Evolutionary conservation across 2,113 vertebrate genomes (phyloP).

Genomic region (Prinia subflava): DNA sequence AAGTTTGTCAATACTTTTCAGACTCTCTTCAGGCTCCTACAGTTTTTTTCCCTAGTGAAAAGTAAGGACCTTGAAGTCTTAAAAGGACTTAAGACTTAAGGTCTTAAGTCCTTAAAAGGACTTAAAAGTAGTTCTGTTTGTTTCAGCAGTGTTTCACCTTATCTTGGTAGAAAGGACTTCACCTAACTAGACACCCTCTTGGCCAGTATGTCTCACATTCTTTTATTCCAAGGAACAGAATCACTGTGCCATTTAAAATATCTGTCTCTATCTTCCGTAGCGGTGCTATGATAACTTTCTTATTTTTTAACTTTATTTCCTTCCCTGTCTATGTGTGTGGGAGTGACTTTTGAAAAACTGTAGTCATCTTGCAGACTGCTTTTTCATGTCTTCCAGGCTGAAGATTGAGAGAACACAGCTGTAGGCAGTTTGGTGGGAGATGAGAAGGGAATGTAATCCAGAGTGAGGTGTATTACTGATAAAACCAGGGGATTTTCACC

Average conservation of each 20-base stretch:
- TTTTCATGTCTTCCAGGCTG: constrained; percentile 5
- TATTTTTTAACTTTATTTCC: not conserved
- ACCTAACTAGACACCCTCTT: not conserved
- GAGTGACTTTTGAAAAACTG: constrained; percentile 7
- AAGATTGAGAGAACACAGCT: constrained; percentile 13
- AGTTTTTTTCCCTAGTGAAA: not conserved
- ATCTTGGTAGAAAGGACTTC: not conserved
- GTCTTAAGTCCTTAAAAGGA: no score
- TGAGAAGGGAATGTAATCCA: not conserved
- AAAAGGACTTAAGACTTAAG: not conserved
- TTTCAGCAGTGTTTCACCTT: not conserved
- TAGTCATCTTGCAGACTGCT: not conserved
- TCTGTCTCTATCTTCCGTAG: not conserved
- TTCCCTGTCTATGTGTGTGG: not conserved
- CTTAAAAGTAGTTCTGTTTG: not conserved
- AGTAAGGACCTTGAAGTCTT: not conserved
- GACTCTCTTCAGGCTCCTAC: not conserved
- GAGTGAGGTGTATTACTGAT: not conserved
- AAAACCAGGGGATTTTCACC: not conserved
- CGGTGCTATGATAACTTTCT: not conserved
- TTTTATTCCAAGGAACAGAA: not conserved
- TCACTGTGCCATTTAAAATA: not conserved
- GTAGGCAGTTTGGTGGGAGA: constrained; percentile 14
- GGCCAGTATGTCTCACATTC: not conserved
- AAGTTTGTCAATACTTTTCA: not conserved